Evolutionary conservation across 2,113 vertebrate genomes (phyloP), one percentile per base, ranked within the genome.

Genomic region (Apistogramma diplotaenia): DNA sequence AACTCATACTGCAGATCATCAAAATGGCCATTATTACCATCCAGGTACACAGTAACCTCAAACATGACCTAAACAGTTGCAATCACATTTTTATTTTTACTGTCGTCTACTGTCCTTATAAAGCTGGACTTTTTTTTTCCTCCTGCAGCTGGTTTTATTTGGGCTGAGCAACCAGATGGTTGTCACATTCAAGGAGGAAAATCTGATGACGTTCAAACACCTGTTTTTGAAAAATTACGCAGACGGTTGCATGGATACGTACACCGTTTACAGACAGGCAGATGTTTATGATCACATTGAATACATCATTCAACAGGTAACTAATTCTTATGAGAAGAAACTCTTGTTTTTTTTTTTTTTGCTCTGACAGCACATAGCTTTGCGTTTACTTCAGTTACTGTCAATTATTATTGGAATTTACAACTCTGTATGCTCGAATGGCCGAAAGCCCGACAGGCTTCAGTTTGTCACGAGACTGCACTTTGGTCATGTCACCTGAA

Each of bases 111-210:
- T 19, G 13, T 1, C 23, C 5, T 51, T 43, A 15, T 40, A 5
- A 5, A 77, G 23, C 10, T 4, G 13, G 1, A 4, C 8, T 11
- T 33, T 57, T 21, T 13, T 7, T 58, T 49, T n/a, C 9, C 74
- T 93, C 4, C 43, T 92, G 54, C 93, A 99, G 97, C 88, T 99
- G 79, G 96, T 98, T 51, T 91, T 95, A 51, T 99, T 99, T 91
- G 97, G 97, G 15, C 86, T 99, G 79, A 98, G 96, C 89, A 99
- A 99, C 92, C 96, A 98, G 88, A 97, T 98, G 97, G 96, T 99
- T 23, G 97, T 98, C 62, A 95, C 95, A 23, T 99, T 99, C 91
- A 98, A 97, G 88, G 97, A 97, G 81, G 97, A 98, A 88, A 98
- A 97, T 86, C 96, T 97, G 5, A 70, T 96, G 82, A 95, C 97